phyloP scores from a whole-genome alignment of 1,140 invertebrate species.

The Oryctes rhinoceros region DNA sequence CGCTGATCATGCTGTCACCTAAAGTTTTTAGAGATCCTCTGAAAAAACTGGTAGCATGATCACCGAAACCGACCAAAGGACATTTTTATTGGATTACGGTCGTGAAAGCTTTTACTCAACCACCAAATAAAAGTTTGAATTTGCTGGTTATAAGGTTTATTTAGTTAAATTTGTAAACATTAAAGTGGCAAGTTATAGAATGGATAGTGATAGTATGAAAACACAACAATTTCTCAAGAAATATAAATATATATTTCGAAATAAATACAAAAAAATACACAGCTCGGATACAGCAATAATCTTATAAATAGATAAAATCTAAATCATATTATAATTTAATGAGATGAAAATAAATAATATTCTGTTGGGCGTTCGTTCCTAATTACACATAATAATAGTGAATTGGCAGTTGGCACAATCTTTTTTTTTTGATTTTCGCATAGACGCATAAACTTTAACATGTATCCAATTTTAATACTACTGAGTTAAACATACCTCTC shows the following conservation, averaged over 20 bases:
- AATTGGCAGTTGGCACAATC: slow-evolving; percentile 40
- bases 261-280: slow-evolving; percentile 37
- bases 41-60: no score
- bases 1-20: no score
- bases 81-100: no score
- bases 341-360: slow-evolving; percentile 32
- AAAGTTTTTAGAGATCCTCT: no score
- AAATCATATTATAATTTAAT: slow-evolving; percentile 18
- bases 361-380: neutral
- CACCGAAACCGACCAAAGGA: no score
- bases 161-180: no score
- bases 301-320: slow-evolving; percentile 21
- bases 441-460: neutral
- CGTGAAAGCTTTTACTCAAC: no score
- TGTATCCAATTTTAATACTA: neutral
- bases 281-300: slow-evolving; percentile 31
- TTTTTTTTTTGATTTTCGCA: neutral
- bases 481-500: neutral
- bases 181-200: no score
- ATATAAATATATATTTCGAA: slow-evolving; percentile 26
- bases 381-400: slow-evolving; percentile 13
- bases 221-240: neutral
- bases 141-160: no score
- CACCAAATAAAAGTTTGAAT: no score
- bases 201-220: no score